phyloP scores from a whole-genome alignment of 2,888 invertebrate genomes.

The Nemoura dubitans region DNA sequence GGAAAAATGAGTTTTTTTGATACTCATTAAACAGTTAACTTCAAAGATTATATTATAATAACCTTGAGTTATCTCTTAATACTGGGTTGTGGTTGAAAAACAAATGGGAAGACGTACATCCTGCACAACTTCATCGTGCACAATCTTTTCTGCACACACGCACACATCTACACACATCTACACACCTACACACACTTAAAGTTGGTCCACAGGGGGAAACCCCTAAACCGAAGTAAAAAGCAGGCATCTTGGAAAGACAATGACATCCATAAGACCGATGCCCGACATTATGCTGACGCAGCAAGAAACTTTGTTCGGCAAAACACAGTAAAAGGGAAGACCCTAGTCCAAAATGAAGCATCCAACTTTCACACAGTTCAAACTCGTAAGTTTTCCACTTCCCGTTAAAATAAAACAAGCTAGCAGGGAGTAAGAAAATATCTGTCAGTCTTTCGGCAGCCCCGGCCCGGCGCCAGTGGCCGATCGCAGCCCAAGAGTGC shows the following conservation, averaged over 20 bases:
- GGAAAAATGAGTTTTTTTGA: too few relatives aligned
- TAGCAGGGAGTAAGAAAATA: constrained; percentile 24
- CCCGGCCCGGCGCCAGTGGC: background rate
- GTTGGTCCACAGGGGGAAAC: background rate
- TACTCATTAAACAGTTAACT: too few relatives aligned
- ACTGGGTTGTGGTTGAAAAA: too few relatives aligned
- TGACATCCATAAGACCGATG: constrained; percentile 41
- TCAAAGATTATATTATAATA: too few relatives aligned
- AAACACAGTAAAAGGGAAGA: constrained; percentile 31
- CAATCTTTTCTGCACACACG: background rate
- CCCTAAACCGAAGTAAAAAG: constrained; percentile 29
- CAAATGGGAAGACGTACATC: too few relatives aligned
- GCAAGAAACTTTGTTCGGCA: constrained; percentile 31
- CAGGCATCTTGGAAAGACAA: constrained; percentile 26
- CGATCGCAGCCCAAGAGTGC: too few relatives aligned
- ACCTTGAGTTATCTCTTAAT: too few relatives aligned
- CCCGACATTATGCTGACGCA: constrained; percentile 36
- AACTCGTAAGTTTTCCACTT: constrained; percentile 39
- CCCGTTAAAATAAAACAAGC: constrained; percentile 40
- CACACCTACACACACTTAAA: background rate
- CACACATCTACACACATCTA: background rate
- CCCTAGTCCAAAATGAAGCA: constrained; percentile 33
- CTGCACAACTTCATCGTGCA: background rate
- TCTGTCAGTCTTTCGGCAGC: constrained; percentile 33
- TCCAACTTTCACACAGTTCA: constrained; percentile 37